Evolutionary conservation across 2,113 vertebrate species (phyloP).

Genomic region (Argyrosomus japonicus): DNA sequence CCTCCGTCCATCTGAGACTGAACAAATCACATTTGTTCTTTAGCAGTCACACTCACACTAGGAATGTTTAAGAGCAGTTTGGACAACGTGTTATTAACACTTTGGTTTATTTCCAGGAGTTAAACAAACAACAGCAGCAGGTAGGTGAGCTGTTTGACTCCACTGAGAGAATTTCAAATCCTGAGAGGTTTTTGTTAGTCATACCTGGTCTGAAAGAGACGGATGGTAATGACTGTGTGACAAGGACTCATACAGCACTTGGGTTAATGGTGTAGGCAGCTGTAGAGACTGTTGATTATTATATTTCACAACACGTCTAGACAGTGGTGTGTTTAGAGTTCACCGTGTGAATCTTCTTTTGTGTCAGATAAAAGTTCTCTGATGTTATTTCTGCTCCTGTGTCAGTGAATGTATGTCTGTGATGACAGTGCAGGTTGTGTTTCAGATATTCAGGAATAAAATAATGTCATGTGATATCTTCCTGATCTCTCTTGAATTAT

Average conservation of each 20-base stretch:
- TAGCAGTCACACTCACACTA: slow-evolving; percentile 1
- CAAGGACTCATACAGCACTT: neutral
- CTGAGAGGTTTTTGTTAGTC: neutral
- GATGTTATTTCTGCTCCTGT: neutral
- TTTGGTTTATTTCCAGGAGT: slow-evolving; percentile 10
- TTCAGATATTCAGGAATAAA: neutral
- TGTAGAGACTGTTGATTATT: slow-evolving; percentile 8
- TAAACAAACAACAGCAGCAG: slow-evolving; percentile 51
- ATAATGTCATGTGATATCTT: neutral
- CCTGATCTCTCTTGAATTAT: neutral
- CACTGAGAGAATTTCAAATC: neutral
- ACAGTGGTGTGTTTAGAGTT: slow-evolving; percentile 24
- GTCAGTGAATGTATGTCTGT: neutral
- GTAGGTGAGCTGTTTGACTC: slow-evolving; percentile 63
- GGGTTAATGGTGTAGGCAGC: neutral
- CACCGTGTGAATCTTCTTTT: neutral
- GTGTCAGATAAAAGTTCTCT: neutral
- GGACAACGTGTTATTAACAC: slow-evolving; percentile 12
- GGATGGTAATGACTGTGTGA: neutral
- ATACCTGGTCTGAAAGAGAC: neutral
- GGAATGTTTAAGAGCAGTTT: slow-evolving; percentile 13
- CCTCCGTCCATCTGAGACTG: slow-evolving; percentile 44
- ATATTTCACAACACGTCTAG: slow-evolving; percentile 24
- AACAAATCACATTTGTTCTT: slow-evolving; percentile 48
- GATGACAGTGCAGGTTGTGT: neutral